These are phyloP conservation scores for Dreissena polymorpha DNA, from an alignment of 1,140 invertebrate species.

Conservation along the genomic window DNA sequence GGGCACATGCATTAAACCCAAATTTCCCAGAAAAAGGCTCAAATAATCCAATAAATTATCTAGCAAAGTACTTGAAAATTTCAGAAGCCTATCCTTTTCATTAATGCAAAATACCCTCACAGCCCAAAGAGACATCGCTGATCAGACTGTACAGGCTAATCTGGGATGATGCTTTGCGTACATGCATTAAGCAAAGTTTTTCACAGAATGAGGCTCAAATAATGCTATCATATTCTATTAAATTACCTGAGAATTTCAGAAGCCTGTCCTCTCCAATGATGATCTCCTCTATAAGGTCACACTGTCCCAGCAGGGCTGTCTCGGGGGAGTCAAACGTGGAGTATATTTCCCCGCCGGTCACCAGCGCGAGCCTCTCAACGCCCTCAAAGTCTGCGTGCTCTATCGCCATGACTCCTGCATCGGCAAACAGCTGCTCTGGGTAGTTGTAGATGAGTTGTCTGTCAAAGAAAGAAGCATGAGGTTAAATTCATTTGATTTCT, in stretches of 20 bases:
- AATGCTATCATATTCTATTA: not conserved
- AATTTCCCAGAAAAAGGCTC: too few species aligned
- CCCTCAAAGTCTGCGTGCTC: constrained; percentile 99
- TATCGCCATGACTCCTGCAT: constrained; percentile 99
- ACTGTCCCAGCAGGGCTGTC: constrained; percentile 94
- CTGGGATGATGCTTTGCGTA: too few species aligned
- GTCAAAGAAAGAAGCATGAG: constrained; percentile 48
- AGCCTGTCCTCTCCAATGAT: constrained; percentile 99
- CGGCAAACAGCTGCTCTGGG: constrained; percentile 99
- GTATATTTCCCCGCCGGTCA: constrained; percentile 98
- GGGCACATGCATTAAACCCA: too few species aligned
- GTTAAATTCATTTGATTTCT: not conserved
- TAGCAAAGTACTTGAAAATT: too few species aligned
- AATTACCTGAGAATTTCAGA: constrained; percentile 92
- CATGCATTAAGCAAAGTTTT: too few species aligned
- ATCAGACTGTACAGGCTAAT: too few species aligned
- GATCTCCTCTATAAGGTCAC: constrained; percentile 97
- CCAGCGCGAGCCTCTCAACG: constrained; percentile 97
- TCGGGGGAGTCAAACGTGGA: constrained; percentile 98
- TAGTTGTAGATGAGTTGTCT: constrained; percentile 99
- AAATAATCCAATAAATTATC: too few species aligned
- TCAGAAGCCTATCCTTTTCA: too few species aligned
- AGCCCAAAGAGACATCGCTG: too few species aligned
- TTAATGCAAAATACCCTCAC: too few species aligned
- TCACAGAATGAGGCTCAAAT: too few species aligned